Conservation (phyloP, 1,140 invertebrate genomes). For the Pogonomyrmex barbatus region DNA sequence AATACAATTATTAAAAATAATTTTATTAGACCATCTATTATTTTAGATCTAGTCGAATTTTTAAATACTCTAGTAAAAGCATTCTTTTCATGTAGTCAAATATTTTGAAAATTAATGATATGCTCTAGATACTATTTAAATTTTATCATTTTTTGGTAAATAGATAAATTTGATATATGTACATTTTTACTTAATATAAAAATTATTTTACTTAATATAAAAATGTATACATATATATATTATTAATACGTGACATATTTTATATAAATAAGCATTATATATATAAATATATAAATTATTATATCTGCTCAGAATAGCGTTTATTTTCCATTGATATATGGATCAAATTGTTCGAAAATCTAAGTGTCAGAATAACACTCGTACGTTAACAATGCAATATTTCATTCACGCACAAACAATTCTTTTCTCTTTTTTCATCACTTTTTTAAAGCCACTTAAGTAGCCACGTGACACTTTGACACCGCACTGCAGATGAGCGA, state of each 20-base stretch:
- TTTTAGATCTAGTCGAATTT: too few species aligned
- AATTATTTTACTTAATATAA: background rate
- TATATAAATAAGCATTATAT: background rate
- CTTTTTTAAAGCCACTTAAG: slow-evolving; percentile 52
- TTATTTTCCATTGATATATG: slow-evolving; percentile 27
- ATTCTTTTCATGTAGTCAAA: background rate
- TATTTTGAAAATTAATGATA: background rate
- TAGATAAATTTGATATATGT: background rate
- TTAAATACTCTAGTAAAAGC: too few species aligned
- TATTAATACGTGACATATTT: background rate
- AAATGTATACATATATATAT: background rate
- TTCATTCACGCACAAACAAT: background rate
- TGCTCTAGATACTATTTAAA: background rate
- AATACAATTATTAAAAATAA: too few species aligned
- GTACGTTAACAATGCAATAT: background rate
- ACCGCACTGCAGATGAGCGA: slow-evolving; percentile 33
- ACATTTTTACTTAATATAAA: background rate
- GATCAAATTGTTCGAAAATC: background rate
- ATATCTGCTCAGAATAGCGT: background rate
- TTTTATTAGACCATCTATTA: too few species aligned
- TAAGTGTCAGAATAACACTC: background rate
- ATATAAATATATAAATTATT: too few species aligned
- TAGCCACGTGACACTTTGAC: slow-evolving; percentile 72
- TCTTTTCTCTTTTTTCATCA: slow-evolving; percentile 13
- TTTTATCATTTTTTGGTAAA: background rate